Base-by-base conservation (phyloP, 2,888 invertebrate genomes). In the Rhaphigaster nebulosa region DNA sequence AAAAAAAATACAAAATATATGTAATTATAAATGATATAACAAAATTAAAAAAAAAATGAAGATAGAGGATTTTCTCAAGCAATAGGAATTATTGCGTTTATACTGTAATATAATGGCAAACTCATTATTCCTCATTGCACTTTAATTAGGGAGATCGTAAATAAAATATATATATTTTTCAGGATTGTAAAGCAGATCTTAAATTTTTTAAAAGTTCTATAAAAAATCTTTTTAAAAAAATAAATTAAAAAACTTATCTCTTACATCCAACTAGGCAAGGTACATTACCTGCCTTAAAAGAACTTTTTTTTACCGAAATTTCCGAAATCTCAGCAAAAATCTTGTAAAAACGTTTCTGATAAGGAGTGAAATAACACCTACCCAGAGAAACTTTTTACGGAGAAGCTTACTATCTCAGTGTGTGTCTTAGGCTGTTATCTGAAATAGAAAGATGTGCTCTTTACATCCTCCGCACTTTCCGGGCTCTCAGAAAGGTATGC, bases 301-400 rank as follows among this genome's bases (percentile, higher is more conserved):
- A 76, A 76, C 70, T 76, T 34, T 34, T n/a, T 34, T 34, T 20
- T 20, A 76, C 34, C 20, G 23, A 8, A 76, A 38, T 76, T 76
- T 76, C 70, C 70, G 20, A 76, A 76, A 76, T 76, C 38, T 38
- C 34, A 6, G 20, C 70, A 23, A 20, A 76, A 76, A 38, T 20
- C 34, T 0, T 38, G 38, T 76, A 76, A 76, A 76, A 76, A 76
- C 34, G 38, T 76, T 76, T 38, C 70, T 76, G 70, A 76, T 76
- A 76, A 76, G 70, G 70, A 76, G 70, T 76, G 70, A 76, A 76
- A 76, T 76, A 76, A 76, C 70, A 76, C 70, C 70, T 76, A 38
- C 29, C 18, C 70, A 20, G 38, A 12, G 38, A 76, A 76, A 76
- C 34, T 76, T 76, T 76, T 34, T 76, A 65, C 29, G 29, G 65